A percentile compares a stretch with the other conserved stretches of the same genome.
These are phyloP conservation scores for Temnothorax ravouxi DNA, from an alignment of 2,888 invertebrate genomes.

Conservation along the genomic window DNA sequence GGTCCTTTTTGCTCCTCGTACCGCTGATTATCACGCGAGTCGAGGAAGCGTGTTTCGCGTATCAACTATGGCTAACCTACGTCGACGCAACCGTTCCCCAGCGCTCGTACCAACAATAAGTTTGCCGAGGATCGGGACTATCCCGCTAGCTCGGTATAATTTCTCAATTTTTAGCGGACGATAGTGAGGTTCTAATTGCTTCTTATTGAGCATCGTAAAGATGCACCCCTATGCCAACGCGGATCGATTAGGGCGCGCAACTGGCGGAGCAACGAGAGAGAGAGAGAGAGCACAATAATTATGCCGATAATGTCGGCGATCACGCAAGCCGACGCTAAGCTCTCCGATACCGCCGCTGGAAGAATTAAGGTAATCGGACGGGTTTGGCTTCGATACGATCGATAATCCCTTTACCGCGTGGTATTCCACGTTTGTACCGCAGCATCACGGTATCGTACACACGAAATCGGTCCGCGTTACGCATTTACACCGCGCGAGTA, in stretches of 20 bases:
- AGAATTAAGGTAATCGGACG: slow-evolving; percentile 48
- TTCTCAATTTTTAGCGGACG: slow-evolving; percentile 11
- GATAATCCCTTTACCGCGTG: slow-evolving; percentile 33
- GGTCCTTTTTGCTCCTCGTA: neutral
- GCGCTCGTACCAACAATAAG: neutral
- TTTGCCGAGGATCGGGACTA: neutral
- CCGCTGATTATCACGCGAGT: slow-evolving; percentile 24
- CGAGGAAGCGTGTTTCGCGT: neutral
- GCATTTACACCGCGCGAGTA: neutral
- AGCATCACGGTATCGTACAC: slow-evolving; percentile 9
- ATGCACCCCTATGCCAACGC: slow-evolving; percentile 1
- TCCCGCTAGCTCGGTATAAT: neutral
- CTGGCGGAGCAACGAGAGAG: neutral
- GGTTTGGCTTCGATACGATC: slow-evolving; percentile 42
- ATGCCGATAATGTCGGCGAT: slow-evolving; percentile 43
- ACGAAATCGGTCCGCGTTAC: slow-evolving; percentile 6
- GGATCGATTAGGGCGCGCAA: slow-evolving; percentile 34
- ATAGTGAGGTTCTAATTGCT: slow-evolving; percentile 36
- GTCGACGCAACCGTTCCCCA: neutral
- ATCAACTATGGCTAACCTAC: neutral
- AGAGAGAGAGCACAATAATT: slow-evolving; percentile 30
- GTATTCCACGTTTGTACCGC: slow-evolving; percentile 41
- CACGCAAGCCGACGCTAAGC: slow-evolving; percentile 35
- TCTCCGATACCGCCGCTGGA: slow-evolving; percentile 27
- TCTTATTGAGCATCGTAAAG: slow-evolving; percentile 24